Base-by-base conservation (phyloP, 2,113 vertebrate genomes). In the Ornithorhynchus anatinus region DNA sequence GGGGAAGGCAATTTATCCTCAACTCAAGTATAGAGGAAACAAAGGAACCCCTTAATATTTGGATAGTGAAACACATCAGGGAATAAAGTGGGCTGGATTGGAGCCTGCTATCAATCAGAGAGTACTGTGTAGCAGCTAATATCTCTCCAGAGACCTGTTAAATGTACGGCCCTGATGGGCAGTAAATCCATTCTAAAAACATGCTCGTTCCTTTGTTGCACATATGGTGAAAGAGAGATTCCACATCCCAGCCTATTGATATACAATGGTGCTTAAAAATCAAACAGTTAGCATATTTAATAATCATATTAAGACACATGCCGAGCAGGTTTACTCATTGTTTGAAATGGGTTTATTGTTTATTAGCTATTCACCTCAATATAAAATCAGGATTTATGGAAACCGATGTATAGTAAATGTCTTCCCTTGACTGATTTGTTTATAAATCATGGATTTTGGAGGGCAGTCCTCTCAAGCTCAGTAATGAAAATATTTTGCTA, bases 141-240 rank as follows among this genome's bases (percentile, higher is more conserved):
- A 29, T 42, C 53, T 40, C 75, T 69, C 77, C 72, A 62, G 77
- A 78, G 81, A 82, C 75, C 65, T 76, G 65, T 86, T 74, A 78
- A 78, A 71, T 42, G 20, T 63, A 48, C 37, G 56, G 56, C 36
- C 75, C 45, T 4, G 42, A 47, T 38, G 33, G 53, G 76, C 61
- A 63, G 59, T 81, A 81, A 80, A 79, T 88, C 70, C 37, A 15
- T 47, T 72, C 42, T 53, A 64, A 35, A 61, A 75, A 39, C 51
- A 50, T 69, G 38, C 81, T 82, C 62, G 75, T 82, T 81, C 56
- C 42, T 72, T 71, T 75, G 66, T 79, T 79, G 67, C 23, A 6
- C 47, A 6, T 84, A 61, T 56, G 13, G 27, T 20, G 48, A 59
- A 82, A 67, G 20, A 43, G 58, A 73, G 27, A 42, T 71, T 73